Percentiles rank a stretch among this genome's conserved stretches.
These are phyloP conservation scores for Galeruca laticollis DNA, from an alignment of 2,888 invertebrate genomes.

Conservation along the genomic window DNA sequence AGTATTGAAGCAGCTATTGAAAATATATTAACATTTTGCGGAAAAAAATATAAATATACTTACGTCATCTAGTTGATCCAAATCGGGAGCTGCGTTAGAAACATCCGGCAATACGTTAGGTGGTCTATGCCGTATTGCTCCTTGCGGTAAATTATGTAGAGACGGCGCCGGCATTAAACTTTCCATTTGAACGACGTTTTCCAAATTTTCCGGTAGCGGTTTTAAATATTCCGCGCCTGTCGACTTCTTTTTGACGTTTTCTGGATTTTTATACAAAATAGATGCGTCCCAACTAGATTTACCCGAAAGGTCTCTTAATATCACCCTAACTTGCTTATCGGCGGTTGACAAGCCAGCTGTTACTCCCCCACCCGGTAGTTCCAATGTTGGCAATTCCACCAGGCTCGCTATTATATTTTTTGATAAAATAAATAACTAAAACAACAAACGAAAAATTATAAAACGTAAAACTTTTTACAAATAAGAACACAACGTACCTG, in stretches of 20 bases:
- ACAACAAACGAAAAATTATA: constrained; percentile 30
- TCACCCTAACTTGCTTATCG: constrained; percentile 81
- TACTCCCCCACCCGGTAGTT: constrained; percentile 82
- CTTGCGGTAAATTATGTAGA: constrained; percentile 69
- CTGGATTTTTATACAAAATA: constrained; percentile 85
- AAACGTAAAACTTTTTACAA: constrained; percentile 2
- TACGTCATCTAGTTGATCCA: constrained; percentile 94
- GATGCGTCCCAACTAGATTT: constrained; percentile 98
- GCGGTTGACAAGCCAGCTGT: constrained; percentile 84
- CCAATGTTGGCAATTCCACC: constrained; percentile 88
- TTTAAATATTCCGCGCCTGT: constrained; percentile 4
- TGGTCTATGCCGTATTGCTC: constrained; percentile 79
- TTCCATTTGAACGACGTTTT: constrained; percentile 59
- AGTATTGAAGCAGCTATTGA: constrained; percentile 85
- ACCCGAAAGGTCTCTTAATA: constrained; percentile 91
- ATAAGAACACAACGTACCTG: constrained; percentile 67
- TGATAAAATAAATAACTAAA: constrained; percentile 88
- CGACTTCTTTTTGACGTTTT: constrained; percentile 49
- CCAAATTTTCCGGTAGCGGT: constrained; percentile 24
- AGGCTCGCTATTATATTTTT: constrained; percentile 87
- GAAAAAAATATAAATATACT: constrained; percentile 59
- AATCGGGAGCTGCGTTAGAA: constrained; percentile 84
- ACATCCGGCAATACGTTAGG: constrained; percentile 84
- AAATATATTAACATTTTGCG: not conserved
- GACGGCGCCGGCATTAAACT: constrained; percentile 57